Base-by-base conservation (phyloP, 2,797 vertebrate species). In the Adrianichthys oophorus region DNA sequence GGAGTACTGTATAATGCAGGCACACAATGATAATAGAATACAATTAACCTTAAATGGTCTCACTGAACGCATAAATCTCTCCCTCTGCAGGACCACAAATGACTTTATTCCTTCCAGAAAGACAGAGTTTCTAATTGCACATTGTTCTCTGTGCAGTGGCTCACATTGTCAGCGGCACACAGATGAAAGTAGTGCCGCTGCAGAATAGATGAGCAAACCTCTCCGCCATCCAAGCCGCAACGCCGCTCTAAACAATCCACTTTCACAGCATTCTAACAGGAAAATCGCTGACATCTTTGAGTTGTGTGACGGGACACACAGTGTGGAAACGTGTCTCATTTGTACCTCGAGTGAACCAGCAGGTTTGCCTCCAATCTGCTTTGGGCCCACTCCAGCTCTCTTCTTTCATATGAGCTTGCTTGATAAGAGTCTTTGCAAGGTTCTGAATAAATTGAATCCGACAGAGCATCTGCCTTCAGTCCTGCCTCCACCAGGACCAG, bases 31-130 rank as follows among this genome's bases (percentile, higher is more conserved):
- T 78, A 78, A 82, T 75, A 74, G 72, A 78, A 85, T 69, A 74
- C 78, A 82, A 89, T 85, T 85, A 82, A 82, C 84, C 79, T 86
- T 65, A 78, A 82, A 82, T 70, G 72, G 77, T 83, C 83, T 77
- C 76, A 80, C 79, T 68, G 77, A 78, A 77, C 78, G 72, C 71
- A 80, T 78, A 72, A 87, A 85, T 77, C 79, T 84, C 53, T 69
- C 74, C 64, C 74, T 62, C 62, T 3, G 56, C 52, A 21, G 82
- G 76, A 73, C 75, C 76, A 56, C 65, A 70, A 76, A 71, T 57
- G 79, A 70, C 72, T 78, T 52, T 50, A 62, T 65, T 80, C 76
- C 70, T 59, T 66, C 63, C 14, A n/a, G 15, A 15, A 59, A 68
- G 70, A 71, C 50, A 52, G 62, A 70, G 52, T 59, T 61, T 74